These are phyloP conservation scores for Oscheius sp. DNA, from an alignment of 1,140 invertebrate genomes.

Conservation along the genomic window DNA sequence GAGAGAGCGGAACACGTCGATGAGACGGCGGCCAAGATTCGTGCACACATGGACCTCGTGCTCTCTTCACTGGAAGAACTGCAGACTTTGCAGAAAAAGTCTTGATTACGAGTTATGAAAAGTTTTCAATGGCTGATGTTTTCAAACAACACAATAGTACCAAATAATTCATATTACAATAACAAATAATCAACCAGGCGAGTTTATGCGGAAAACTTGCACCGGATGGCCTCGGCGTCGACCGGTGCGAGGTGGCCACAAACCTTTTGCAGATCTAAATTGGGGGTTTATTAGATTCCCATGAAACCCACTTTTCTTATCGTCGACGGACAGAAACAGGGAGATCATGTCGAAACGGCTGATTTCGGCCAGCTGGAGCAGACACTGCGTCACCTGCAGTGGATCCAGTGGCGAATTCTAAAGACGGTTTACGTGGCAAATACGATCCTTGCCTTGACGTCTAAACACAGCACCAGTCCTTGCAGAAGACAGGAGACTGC, in stretches of 20 bases:
- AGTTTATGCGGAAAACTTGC: neutral
- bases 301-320: neutral
- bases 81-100: neutral
- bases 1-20: neutral
- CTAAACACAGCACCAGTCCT: neutral
- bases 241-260: neutral
- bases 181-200: too few relatives aligned
- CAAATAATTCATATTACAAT: too few relatives aligned
- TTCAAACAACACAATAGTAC: too few relatives aligned
- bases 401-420: neutral
- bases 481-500: neutral
- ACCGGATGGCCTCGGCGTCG: neutral
- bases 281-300: neutral
- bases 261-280: neutral
- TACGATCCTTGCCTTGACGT: neutral
- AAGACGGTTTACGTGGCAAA: neutral
- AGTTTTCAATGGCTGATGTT: too few relatives aligned
- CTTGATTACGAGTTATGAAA: too few relatives aligned
- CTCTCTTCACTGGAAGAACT: slow-evolving; percentile 2
- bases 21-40: neutral
- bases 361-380: neutral
- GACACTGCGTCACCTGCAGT: neutral
- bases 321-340: neutral
- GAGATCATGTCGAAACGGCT: slow-evolving; percentile 18
- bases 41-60: slow-evolving; percentile 1